A percentile compares a stretch with the other conserved stretches of the same genome.
Conservation (phyloP, 2,113 vertebrate genomes). For the Corydoras sp. region DNA sequence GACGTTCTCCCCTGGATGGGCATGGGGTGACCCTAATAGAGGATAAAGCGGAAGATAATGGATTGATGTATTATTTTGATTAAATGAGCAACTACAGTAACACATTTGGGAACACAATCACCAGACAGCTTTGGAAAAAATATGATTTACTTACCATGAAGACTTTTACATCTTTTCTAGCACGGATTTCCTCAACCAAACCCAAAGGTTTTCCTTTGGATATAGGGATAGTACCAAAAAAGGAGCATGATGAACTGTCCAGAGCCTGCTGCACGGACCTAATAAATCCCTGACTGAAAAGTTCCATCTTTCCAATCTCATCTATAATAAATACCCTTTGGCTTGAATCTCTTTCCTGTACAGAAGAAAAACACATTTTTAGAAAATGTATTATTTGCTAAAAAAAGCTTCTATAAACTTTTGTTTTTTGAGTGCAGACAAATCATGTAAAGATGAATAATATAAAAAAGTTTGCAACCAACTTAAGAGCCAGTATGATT, state of each 20-base stretch:
- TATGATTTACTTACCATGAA: conserved; percentile 74
- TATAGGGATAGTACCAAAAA: conserved; percentile 87
- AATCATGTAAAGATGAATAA: too few relatives aligned
- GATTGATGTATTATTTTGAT: too few relatives aligned
- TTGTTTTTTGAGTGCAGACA: too few relatives aligned
- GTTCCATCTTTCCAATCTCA: conserved; percentile 96
- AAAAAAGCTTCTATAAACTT: too few relatives aligned
- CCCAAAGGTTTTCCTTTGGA: conserved; percentile 79
- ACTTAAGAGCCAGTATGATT: too few relatives aligned
- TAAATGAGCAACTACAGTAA: too few relatives aligned
- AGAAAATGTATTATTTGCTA: neutral
- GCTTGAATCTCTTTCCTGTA: conserved; percentile 60
- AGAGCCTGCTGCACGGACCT: conserved; percentile 72
- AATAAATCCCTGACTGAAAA: conserved; percentile 88
- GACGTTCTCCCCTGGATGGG: too few relatives aligned
- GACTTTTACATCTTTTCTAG: conserved; percentile 75
- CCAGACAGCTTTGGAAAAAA: neutral
- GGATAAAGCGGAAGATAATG: too few relatives aligned
- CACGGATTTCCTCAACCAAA: conserved; percentile 86
- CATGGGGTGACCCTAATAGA: too few relatives aligned
- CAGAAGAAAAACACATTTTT: neutral
- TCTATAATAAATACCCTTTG: conserved; percentile 80
- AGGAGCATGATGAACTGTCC: conserved; percentile 54
- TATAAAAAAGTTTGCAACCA: too few relatives aligned
- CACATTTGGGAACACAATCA: too few relatives aligned